phyloP scores from a whole-genome alignment of 2,888 invertebrate genomes.

The Agrotis segetum region DNA sequence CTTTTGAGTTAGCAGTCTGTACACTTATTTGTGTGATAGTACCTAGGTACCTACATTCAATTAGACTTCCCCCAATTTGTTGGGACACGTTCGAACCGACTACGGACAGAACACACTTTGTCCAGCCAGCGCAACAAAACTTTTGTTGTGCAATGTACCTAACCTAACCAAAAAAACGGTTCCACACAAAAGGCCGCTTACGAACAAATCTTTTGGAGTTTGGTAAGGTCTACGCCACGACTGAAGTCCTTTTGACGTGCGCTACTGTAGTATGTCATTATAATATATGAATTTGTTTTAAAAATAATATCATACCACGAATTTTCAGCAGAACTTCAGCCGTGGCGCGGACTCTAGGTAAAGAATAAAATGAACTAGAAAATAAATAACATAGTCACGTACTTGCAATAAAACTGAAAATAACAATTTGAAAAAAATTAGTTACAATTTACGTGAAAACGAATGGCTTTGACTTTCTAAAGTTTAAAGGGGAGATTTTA shows the following conservation, averaged over 20 bases:
- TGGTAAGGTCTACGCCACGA: too few relatives aligned
- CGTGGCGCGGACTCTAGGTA: too few relatives aligned
- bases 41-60: constrained; percentile 64
- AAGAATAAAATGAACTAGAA: not conserved
- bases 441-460: constrained; percentile 10
- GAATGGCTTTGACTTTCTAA: constrained; percentile 21
- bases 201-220: constrained; percentile 10
- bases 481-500: constrained; percentile 3
- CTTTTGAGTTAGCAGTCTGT: not conserved
- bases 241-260: too few relatives aligned
- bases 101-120: constrained; percentile 45
- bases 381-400: constrained; percentile 1
- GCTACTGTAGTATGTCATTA: too few relatives aligned
- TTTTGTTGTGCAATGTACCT: constrained; percentile 37
- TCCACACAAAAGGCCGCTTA: constrained; percentile 22
- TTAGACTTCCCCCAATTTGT: constrained; percentile 69
- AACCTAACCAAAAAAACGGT: constrained; percentile 38
- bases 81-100: constrained; percentile 50
- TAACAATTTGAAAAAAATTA: constrained; percentile 25
- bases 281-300: too few relatives aligned
- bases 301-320: too few relatives aligned
- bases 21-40: constrained; percentile 5
- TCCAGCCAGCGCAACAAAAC: constrained; percentile 49
- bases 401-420: not conserved
- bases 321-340: too few relatives aligned